Percentiles rank a stretch among this genome's conserved stretches.
phyloP scores from a whole-genome alignment of 2,797 vertebrate genomes.

The Ibycter americanus region DNA sequence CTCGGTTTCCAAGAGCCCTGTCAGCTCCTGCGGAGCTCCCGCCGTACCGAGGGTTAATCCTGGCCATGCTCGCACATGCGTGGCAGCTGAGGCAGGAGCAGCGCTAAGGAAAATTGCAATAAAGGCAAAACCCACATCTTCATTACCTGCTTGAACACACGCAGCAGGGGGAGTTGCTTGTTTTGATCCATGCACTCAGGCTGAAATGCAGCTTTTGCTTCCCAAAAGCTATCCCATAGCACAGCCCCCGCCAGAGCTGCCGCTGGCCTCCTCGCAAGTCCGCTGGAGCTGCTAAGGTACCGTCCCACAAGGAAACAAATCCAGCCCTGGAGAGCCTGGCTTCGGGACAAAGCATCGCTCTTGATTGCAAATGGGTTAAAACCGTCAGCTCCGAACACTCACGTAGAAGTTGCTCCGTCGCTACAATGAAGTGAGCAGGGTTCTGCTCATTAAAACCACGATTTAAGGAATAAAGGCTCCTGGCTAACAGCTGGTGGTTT shows the following conservation, averaged over 20 bases:
- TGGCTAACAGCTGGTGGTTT: neutral
- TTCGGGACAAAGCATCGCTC: neutral
- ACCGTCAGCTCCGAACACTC: neutral
- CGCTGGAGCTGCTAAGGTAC: neutral
- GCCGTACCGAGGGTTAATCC: fast-evolving
- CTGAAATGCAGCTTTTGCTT: neutral
- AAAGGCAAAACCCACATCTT: neutral
- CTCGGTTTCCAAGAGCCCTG: fast-evolving
- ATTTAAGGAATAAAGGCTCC: neutral
- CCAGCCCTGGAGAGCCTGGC: neutral
- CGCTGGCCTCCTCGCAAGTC: fast-evolving
- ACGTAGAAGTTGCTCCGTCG: neutral
- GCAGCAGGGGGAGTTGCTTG: fast-evolving
- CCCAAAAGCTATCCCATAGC: neutral
- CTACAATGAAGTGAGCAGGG: neutral
- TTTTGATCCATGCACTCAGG: neutral
- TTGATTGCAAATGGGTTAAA: neutral
- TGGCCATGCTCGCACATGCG: fast-evolving
- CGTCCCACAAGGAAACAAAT: neutral
- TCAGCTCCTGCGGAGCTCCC: neutral
- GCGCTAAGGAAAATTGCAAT: neutral
- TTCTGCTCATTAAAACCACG: neutral
- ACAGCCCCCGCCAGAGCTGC: neutral
- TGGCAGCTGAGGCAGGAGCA: neutral
- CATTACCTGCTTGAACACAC: neutral